A percentile compares a stretch with the other conserved stretches of the same genome.
These are phyloP conservation scores for Alethe castanea DNA, from an alignment of 2,113 vertebrate species.

Conservation along the genomic window DNA sequence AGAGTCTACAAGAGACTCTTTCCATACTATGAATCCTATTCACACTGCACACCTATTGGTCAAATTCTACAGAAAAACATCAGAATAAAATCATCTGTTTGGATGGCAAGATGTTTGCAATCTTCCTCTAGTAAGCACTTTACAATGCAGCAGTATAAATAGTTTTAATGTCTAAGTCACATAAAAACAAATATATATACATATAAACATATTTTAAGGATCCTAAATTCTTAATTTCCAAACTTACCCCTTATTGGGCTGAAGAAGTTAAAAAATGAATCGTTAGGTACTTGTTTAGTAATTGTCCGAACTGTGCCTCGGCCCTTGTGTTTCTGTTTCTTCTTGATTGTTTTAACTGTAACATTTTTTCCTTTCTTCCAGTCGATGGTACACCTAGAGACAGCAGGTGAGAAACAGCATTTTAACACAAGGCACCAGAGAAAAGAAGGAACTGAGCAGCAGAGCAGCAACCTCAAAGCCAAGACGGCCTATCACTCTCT, in stretches of 20 bases:
- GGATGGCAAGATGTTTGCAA: neutral
- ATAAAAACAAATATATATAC: neutral
- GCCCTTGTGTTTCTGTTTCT: slow-evolving; percentile 98
- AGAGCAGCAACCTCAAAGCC: neutral
- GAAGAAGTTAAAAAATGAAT: slow-evolving; percentile 99
- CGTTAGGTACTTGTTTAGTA: slow-evolving; percentile 93
- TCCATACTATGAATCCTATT: neutral
- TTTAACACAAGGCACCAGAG: neutral
- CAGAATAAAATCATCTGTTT: neutral
- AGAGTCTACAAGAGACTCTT: neutral
- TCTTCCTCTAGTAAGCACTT: neutral
- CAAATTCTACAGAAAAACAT: neutral
- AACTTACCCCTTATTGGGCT: slow-evolving; percentile 88
- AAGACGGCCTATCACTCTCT: neutral
- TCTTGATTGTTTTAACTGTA: slow-evolving; percentile 95
- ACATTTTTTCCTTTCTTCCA: slow-evolving; percentile 99
- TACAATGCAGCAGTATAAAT: neutral
- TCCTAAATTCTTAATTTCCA: neutral
- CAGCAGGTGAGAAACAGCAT: neutral
- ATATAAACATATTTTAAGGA: neutral
- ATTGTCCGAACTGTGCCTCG: slow-evolving; percentile 93
- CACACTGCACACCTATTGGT: neutral
- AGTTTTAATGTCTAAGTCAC: neutral
- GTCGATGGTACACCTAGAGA: slow-evolving; percentile 88
- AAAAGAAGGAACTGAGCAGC: neutral